Base-by-base conservation (phyloP, 2,797 vertebrate genomes). In the Pampus argenteus region DNA sequence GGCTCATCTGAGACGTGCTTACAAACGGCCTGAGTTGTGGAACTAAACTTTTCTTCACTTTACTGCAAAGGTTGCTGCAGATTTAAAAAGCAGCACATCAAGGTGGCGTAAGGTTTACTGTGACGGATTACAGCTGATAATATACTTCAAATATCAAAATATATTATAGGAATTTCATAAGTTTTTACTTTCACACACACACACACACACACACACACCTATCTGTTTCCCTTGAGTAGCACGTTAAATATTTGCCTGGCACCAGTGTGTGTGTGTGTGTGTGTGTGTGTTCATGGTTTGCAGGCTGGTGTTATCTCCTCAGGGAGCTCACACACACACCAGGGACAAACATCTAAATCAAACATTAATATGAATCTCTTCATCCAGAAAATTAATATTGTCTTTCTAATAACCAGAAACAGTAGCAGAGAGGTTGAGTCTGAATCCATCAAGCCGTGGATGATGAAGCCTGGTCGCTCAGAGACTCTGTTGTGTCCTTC, bases 191-290 rank as follows among this genome's bases (percentile, higher is more conserved):
- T 31, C 34, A 17, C 26, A 17, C 29, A 0, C 38, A 7, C 18
- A 44, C 34, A 42, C 45, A 42, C 48, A 47, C 61, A 55, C 51
- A 66, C 74, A 71, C 56, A 63, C 68, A 68, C 80, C 60, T 54
- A 65, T 61, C 47, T 54, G 57, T 67, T 44, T 87, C 72, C 83
- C 74, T 61, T 38, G 49, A 62, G 78, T 22, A 68, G 13, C 52
- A 67, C 42, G 28, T 82, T 66, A 72, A 87, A 88, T 84, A 87
- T 86, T 86, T 81, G 31, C 68, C 58, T 66, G 62, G 71, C 75
- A 71, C 74, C 38, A 28, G 38, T 57, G 61, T 59, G 38, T 78
- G 71, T 79, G 11, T 68, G 55, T 54, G 59, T 36, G 34, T 4
- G 34, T 4, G 34, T 4, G 40, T 17, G 40, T 3, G 50, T 44